These are phyloP conservation scores for Heterochromis multidens DNA, from an alignment of 2,113 vertebrate species.

Conservation along the genomic window DNA sequence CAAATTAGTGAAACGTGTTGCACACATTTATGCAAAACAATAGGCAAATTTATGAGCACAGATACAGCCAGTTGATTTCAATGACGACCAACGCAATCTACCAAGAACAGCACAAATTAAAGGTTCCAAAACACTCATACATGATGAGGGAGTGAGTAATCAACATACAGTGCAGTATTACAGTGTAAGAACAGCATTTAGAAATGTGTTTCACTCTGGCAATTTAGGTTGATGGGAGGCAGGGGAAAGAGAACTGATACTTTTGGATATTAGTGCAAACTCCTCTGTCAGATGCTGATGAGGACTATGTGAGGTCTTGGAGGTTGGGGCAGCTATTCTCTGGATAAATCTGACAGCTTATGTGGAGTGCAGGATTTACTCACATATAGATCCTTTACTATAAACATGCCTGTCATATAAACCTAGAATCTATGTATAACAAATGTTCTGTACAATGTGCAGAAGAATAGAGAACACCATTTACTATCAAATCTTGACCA, in stretches of 20 bases:
- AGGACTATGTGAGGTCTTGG: neutral
- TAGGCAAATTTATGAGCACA: neutral
- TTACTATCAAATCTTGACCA: neutral
- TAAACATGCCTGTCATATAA: neutral
- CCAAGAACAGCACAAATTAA: neutral
- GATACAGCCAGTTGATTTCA: neutral
- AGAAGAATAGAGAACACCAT: neutral
- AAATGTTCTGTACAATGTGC: neutral
- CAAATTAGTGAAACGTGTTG: neutral
- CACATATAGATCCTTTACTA: neutral
- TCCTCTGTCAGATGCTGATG: neutral
- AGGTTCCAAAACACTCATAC: neutral
- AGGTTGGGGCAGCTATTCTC: neutral
- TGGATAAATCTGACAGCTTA: neutral
- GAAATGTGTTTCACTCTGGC: neutral
- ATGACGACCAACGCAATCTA: neutral
- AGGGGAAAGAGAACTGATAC: neutral
- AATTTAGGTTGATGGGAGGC: neutral
- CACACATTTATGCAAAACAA: neutral
- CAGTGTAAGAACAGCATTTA: neutral
- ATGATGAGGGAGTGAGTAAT: neutral
- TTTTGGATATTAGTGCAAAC: accelerated
- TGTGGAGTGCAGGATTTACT: neutral
- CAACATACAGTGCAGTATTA: neutral
- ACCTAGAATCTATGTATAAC: neutral